Evolutionary conservation across 2,888 invertebrate genomes (phyloP).

Genomic region (Holacanthella duospinosa): DNA sequence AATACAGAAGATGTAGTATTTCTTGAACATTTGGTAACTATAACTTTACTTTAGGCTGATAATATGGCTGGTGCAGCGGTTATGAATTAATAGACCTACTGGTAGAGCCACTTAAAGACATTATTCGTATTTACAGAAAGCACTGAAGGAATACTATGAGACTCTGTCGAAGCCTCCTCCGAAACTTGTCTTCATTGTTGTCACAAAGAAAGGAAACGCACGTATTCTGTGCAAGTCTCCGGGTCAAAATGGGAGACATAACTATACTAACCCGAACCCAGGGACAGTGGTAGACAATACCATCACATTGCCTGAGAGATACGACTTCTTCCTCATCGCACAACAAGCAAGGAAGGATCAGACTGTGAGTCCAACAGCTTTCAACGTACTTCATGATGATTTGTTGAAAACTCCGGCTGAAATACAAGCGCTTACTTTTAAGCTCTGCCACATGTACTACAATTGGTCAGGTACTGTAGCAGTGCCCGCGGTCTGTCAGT

Average conservation of each 20-base stretch:
- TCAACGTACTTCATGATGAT: slow-evolving; percentile 70
- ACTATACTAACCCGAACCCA: slow-evolving; percentile 53
- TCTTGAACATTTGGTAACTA: no score
- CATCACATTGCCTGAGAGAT: slow-evolving; percentile 62
- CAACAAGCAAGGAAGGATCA: slow-evolving; percentile 71
- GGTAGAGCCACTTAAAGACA: no score
- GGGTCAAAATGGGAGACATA: no score
- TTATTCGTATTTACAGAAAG: background rate
- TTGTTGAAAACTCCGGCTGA: slow-evolving; percentile 58
- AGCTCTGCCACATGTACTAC: slow-evolving; percentile 76
- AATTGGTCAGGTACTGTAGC: slow-evolving; percentile 60
- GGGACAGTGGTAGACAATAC: slow-evolving; percentile 80
- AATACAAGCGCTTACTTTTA: slow-evolving; percentile 73
- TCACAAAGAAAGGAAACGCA: slow-evolving; percentile 23
- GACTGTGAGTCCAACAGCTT: slow-evolving; percentile 80
- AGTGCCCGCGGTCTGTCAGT: slow-evolving; percentile 48
- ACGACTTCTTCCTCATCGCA: slow-evolving; percentile 77
- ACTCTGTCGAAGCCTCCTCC: slow-evolving; percentile 4
- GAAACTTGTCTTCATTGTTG: slow-evolving; percentile 23
- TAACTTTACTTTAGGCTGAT: no score
- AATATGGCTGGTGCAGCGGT: no score
- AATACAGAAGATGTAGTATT: no score
- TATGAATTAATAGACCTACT: no score
- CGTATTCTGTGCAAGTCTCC: background rate
- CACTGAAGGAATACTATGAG: slow-evolving; percentile 4